Evolutionary conservation across 2,113 vertebrate species (phyloP).

Genomic region (Eulemur rufifrons): DNA sequence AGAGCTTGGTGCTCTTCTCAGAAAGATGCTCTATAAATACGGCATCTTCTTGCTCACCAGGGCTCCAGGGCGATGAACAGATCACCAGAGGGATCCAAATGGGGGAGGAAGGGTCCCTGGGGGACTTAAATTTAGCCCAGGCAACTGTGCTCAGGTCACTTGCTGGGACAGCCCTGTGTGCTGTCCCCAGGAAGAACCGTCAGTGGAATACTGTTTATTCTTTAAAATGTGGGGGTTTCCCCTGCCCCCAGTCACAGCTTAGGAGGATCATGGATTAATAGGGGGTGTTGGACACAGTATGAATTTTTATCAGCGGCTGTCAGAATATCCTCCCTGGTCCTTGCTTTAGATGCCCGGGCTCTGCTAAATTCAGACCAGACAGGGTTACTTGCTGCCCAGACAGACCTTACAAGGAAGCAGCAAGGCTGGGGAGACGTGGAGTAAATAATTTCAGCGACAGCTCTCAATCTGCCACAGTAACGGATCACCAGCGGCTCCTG

Average conservation of each 20-base stretch:
- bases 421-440: neutral
- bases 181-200: neutral
- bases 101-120: neutral
- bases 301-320: neutral
- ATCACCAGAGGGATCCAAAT: neutral
- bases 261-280: neutral
- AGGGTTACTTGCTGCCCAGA: neutral
- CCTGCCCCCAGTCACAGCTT: fast-evolving
- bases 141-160: neutral
- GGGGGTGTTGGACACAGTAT: neutral
- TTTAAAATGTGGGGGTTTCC: neutral
- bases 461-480: neutral
- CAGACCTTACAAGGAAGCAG: neutral
- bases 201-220: neutral
- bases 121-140: constrained; percentile 40
- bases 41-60: neutral
- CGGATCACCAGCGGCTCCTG: neutral
- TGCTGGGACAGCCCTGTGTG: neutral
- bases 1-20: constrained; percentile 23
- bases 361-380: constrained; percentile 33
- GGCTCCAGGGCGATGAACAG: neutral
- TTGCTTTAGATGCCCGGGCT: neutral
- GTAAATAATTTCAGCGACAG: neutral
- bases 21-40: constrained; percentile 58
- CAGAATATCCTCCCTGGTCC: too few species aligned